phyloP scores from a whole-genome alignment of 2,113 vertebrate genomes.

The Caranx melampygus region DNA sequence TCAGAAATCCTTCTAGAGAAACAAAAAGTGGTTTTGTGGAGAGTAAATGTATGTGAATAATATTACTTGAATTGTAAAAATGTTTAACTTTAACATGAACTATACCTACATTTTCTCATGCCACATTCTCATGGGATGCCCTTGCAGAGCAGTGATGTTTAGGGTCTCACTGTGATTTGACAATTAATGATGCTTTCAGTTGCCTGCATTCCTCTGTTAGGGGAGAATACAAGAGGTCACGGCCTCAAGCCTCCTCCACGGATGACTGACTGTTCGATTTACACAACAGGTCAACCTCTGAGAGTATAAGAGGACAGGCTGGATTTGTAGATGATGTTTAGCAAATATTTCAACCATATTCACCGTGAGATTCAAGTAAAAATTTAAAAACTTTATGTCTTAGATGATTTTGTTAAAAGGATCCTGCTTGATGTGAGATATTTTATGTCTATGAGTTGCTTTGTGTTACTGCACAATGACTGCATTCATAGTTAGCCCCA shows the following conservation, averaged over 20 bases:
- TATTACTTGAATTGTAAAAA: background rate
- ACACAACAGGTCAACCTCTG: constrained; percentile 32
- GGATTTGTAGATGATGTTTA: background rate
- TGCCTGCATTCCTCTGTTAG: constrained; percentile 29
- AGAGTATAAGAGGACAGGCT: background rate
- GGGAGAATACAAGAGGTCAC: constrained; percentile 40
- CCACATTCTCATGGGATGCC: background rate
- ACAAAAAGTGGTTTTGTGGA: background rate
- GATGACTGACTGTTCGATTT: constrained; percentile 43
- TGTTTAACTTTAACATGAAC: background rate
- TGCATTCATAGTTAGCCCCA: constrained; percentile 33
- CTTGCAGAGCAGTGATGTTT: constrained; percentile 16
- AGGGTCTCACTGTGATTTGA: constrained; percentile 45
- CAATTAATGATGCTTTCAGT: constrained; percentile 38
- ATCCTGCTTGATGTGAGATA: background rate
- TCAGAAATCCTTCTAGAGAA: background rate
- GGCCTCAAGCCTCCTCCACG: constrained; percentile 24
- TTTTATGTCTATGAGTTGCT: background rate
- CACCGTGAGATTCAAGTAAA: background rate
- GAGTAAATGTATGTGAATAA: background rate
- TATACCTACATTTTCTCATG: background rate
- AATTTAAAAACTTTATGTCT: background rate
- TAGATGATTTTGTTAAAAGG: background rate
- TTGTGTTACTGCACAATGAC: constrained; percentile 19
- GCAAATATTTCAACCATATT: background rate